These are phyloP conservation scores for Atherix ibis DNA, from an alignment of 2,888 invertebrate genomes.

Conservation along the genomic window DNA sequence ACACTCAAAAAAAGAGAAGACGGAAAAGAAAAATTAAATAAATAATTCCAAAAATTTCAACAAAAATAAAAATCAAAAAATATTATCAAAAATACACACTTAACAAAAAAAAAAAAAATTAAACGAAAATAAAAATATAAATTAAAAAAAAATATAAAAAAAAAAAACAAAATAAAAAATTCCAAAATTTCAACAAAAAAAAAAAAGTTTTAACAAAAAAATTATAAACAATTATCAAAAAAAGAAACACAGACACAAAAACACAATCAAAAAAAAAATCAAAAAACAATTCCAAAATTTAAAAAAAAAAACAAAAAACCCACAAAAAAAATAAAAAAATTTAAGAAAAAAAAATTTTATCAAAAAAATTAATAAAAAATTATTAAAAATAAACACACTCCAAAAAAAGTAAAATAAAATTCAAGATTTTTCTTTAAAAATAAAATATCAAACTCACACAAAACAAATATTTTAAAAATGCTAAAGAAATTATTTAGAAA, in stretches of 20 bases:
- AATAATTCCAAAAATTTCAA: not conserved
- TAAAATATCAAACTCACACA: slow-evolving; percentile 2
- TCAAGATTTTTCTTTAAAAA: not conserved
- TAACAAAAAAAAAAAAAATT: not conserved
- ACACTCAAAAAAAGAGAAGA: too few relatives aligned
- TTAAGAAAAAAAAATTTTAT: slow-evolving; percentile 1
- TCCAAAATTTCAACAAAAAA: not conserved
- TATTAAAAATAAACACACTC: too few relatives aligned
- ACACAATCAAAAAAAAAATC: slow-evolving; percentile 1
- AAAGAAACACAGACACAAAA: slow-evolving; percentile 1
- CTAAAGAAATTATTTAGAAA: not conserved
- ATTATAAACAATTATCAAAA: slow-evolving; percentile 1
- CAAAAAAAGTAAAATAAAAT: slow-evolving; percentile 1
- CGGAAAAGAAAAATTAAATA: not conserved
- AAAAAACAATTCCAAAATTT: not conserved
- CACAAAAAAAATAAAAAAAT: slow-evolving; percentile 1
- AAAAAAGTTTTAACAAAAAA: not conserved
- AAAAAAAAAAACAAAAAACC: not conserved
- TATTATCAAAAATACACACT: slow-evolving; percentile 1
- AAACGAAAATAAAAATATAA: not conserved
- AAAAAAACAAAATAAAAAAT: slow-evolving; percentile 1
- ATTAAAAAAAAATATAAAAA: slow-evolving; percentile 3
- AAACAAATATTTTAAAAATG: slow-evolving; percentile 3
- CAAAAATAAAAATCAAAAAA: slow-evolving; percentile 7
- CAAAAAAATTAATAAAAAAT: too few relatives aligned